Evolutionary conservation across 2,797 vertebrate species (phyloP).

Genomic region (Sandelia bainsii): DNA sequence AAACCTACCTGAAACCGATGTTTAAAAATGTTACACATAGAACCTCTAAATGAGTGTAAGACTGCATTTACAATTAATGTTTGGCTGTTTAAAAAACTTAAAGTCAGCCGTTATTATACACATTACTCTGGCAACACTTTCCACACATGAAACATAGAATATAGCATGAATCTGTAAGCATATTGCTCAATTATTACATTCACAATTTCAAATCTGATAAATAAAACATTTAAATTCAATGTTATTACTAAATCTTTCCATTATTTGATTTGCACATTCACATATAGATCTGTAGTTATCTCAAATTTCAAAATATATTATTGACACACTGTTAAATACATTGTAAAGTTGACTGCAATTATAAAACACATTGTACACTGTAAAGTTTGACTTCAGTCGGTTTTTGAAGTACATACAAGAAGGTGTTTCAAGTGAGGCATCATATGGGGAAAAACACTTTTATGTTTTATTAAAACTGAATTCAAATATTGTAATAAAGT

Average conservation of each 20-base stretch:
- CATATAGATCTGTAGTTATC: conserved; percentile 45
- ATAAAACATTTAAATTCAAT: conserved; percentile 71
- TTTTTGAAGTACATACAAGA: conserved; percentile 37
- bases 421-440: conserved; percentile 23
- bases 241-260: conserved; percentile 58
- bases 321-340: conserved; percentile 63
- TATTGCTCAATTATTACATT: conserved; percentile 77
- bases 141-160: conserved; percentile 63
- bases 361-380: conserved; percentile 67
- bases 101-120: conserved; percentile 55
- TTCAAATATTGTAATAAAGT: conserved; percentile 7
- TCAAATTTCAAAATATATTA: conserved; percentile 72
- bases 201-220: conserved; percentile 70
- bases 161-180: conserved; percentile 69
- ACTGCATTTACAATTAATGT: conserved; percentile 54
- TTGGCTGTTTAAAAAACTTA: conserved; percentile 49
- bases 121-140: conserved; percentile 52
- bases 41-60: conserved; percentile 37
- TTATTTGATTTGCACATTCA: conserved; percentile 57
- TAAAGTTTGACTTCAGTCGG: conserved; percentile 37
- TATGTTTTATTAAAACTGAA: conserved; percentile 16
- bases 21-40: conserved; percentile 41
- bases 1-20: too few relatives aligned
- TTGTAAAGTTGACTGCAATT: conserved; percentile 58
- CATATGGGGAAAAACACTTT: conserved; percentile 7